Evolutionary conservation across 2,113 vertebrate genomes (phyloP).

Genomic region (Takifugu bimaculatus): DNA sequence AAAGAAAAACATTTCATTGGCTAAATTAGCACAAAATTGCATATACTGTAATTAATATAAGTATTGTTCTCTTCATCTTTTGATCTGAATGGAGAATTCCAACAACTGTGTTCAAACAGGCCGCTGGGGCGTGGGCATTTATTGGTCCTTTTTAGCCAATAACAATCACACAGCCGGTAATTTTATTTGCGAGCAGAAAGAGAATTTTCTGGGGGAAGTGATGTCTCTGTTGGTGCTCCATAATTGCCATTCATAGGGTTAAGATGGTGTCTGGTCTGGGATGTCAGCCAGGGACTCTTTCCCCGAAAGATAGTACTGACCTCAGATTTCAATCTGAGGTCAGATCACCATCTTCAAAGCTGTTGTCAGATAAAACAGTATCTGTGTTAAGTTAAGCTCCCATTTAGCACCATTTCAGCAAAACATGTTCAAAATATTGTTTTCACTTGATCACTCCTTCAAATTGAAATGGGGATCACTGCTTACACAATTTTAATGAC

Average conservation of each 20-base stretch:
- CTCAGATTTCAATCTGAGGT: constrained; percentile 10
- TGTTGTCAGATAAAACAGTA: too few species aligned
- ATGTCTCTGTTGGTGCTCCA: constrained; percentile 39
- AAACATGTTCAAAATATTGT: too few species aligned
- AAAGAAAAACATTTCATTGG: too few species aligned
- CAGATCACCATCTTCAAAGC: background rate
- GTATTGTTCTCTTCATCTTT: too few species aligned
- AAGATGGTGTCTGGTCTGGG: constrained; percentile 39
- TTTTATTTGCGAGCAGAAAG: constrained; percentile 54
- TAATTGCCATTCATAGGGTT: constrained; percentile 42
- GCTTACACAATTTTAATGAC: too few species aligned
- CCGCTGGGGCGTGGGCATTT: too few species aligned
- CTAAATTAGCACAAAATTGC: too few species aligned
- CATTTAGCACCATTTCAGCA: too few species aligned
- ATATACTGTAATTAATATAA: too few species aligned
- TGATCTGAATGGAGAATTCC: too few species aligned
- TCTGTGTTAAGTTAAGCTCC: too few species aligned
- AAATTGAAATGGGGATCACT: background rate
- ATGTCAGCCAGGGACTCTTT: constrained; percentile 3
- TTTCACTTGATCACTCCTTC: background rate
- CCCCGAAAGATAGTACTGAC: constrained; percentile 15
- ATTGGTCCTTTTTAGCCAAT: constrained; percentile 10
- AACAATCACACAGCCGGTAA: constrained; percentile 47
- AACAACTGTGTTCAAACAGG: too few species aligned
- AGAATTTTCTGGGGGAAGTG: constrained; percentile 68